Conservation (phyloP, 2,797 vertebrate species). For the Megaceryle alcyon region DNA sequence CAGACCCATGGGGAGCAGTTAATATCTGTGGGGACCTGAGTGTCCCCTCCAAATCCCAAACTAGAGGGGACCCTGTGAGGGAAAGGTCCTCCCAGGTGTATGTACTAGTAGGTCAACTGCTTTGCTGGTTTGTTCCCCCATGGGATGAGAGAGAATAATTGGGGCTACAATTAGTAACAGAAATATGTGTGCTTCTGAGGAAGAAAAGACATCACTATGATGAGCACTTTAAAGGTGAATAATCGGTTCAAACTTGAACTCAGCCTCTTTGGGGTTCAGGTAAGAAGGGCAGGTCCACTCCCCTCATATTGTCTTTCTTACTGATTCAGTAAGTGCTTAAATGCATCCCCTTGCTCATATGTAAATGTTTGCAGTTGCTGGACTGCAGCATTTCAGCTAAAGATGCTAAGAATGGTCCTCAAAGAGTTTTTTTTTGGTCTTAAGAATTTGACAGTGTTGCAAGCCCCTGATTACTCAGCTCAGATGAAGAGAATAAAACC, state of each 20-base stretch:
- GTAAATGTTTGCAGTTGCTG: neutral
- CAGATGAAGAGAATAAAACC: neutral
- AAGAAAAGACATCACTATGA: neutral
- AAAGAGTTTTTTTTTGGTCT: neutral
- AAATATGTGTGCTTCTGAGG: slow-evolving; percentile 28
- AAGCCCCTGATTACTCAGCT: neutral
- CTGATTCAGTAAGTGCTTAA: neutral
- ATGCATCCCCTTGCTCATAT: neutral
- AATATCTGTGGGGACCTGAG: neutral
- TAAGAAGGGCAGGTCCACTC: neutral
- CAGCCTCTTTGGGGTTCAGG: neutral
- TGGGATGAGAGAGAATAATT: slow-evolving; percentile 38
- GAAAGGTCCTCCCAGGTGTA: slow-evolving; percentile 12
- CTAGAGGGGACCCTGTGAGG: neutral
- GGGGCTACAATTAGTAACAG: slow-evolving; percentile 43
- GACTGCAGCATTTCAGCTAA: neutral
- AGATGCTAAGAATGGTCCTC: neutral
- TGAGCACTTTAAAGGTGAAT: neutral
- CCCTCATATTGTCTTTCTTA: neutral
- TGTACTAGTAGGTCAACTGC: slow-evolving; percentile 46
- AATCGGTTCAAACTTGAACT: neutral
- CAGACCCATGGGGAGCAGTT: neutral
- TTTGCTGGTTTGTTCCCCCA: neutral
- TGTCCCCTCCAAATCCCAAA: slow-evolving; percentile 21
- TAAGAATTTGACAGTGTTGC: neutral